Evolutionary conservation across 2,888 invertebrate genomes (phyloP).

Genomic region (Osmoderma eremita): DNA sequence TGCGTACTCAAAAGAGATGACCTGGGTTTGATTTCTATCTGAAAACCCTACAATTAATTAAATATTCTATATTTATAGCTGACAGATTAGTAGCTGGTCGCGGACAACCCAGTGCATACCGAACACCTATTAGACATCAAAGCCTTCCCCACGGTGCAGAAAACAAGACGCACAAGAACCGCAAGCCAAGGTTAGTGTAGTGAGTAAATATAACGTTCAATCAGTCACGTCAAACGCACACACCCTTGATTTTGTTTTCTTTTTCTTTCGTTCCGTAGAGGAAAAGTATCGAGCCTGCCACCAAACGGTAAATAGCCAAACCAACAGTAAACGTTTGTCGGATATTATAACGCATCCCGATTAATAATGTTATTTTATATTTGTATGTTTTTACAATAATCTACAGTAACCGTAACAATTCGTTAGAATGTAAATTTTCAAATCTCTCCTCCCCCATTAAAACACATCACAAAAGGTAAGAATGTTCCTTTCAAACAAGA

Average conservation of each 20-base stretch:
- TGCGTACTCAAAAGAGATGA: no score
- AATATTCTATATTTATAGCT: slow-evolving; percentile 3
- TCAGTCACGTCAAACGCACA: not conserved
- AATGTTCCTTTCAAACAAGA: slow-evolving; percentile 27
- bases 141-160: slow-evolving; percentile 26
- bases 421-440: slow-evolving; percentile 28
- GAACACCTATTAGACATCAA: slow-evolving; percentile 30
- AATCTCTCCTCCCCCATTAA: slow-evolving; percentile 6
- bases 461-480: slow-evolving; percentile 41
- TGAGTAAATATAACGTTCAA: not conserved
- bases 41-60: not conserved
- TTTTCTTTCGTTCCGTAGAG: slow-evolving; percentile 9
- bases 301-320: slow-evolving; percentile 40
- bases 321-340: slow-evolving; percentile 13
- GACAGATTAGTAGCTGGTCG: slow-evolving; percentile 30
- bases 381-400: slow-evolving; percentile 36
- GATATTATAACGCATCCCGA: slow-evolving; percentile 15
- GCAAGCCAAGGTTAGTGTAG: slow-evolving; percentile 24
- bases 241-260: not conserved
- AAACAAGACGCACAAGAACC: slow-evolving; percentile 23
- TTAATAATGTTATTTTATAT: slow-evolving; percentile 31
- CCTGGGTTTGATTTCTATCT: not conserved
- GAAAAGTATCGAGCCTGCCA: slow-evolving; percentile 27
- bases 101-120: slow-evolving; percentile 21
- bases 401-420: slow-evolving; percentile 14